Conservation (phyloP, 2,888 invertebrate genomes). For the Rotaria macrura region DNA sequence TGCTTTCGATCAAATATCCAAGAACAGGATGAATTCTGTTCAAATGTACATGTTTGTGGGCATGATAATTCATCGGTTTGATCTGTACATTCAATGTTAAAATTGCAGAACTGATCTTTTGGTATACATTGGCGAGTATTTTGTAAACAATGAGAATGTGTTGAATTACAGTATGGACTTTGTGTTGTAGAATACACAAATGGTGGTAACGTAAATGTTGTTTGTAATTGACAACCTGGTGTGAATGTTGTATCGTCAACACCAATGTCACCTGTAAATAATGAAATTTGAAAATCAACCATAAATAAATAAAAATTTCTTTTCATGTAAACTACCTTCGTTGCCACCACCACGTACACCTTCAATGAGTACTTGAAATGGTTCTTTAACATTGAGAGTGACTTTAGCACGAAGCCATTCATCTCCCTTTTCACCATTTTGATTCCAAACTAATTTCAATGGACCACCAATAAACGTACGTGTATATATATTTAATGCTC, state of each 20-base stretch:
- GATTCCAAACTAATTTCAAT: slow-evolving; percentile 4
- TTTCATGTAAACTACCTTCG: not conserved
- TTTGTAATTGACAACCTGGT: slow-evolving; percentile 38
- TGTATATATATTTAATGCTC: slow-evolving; percentile 22
- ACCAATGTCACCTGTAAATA: slow-evolving; percentile 34
- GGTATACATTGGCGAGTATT: slow-evolving; percentile 25
- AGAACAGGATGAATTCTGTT: slow-evolving; percentile 37
- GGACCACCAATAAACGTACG: slow-evolving; percentile 22
- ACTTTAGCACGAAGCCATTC: not conserved
- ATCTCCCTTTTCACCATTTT: slow-evolving; percentile 11
- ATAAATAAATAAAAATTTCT: not conserved
- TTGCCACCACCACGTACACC: slow-evolving; percentile 21
- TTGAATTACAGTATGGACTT: slow-evolving; percentile 6
- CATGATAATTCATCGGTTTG: slow-evolving; percentile 34
- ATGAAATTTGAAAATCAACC: not conserved
- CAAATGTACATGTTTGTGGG: slow-evolving; percentile 28
- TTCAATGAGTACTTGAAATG: slow-evolving; percentile 30
- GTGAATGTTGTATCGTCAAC: slow-evolving; percentile 44
- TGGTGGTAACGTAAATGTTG: slow-evolving; percentile 13
- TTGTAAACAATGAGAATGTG: slow-evolving; percentile 31
- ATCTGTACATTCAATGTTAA: slow-evolving; percentile 35
- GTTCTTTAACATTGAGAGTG: not conserved
- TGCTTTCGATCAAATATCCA: slow-evolving; percentile 40
- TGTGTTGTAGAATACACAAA: slow-evolving; percentile 15
- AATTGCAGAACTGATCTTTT: slow-evolving; percentile 33